Percentiles rank a stretch among this genome's conserved stretches.
These are phyloP conservation scores for Fregata magnificens DNA, from an alignment of 2,113 vertebrate genomes.

Conservation along the genomic window DNA sequence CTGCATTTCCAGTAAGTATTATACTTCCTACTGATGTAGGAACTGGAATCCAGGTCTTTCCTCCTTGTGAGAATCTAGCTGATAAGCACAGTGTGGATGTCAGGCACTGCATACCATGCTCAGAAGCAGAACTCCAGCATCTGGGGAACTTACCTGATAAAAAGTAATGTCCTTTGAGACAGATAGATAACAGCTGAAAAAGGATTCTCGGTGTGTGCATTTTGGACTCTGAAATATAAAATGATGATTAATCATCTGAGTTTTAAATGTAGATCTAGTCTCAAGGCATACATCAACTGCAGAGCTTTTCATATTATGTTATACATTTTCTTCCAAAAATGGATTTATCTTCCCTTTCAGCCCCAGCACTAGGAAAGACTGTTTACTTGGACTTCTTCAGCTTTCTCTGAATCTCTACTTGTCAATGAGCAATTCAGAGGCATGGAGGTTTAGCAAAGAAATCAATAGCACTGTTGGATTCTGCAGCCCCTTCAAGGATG, in stretches of 20 bases:
- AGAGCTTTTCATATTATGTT: background rate
- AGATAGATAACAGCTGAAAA: background rate
- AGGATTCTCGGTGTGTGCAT: background rate
- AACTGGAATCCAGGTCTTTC: background rate
- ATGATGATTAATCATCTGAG: background rate
- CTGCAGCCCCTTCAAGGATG: background rate
- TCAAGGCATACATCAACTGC: background rate
- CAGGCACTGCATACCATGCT: rapidly evolving
- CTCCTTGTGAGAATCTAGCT: background rate
- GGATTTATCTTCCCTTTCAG: background rate
- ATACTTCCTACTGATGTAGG: background rate
- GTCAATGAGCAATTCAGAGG: background rate
- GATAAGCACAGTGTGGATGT: background rate
- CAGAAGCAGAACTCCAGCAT: background rate
- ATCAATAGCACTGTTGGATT: background rate
- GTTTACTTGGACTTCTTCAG: background rate
- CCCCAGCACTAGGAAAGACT: background rate
- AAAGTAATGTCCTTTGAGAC: background rate
- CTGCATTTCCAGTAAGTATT: background rate
- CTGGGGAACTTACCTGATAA: background rate
- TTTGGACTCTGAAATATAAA: background rate
- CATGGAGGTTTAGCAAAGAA: background rate
- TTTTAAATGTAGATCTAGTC: background rate
- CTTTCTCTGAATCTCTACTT: background rate
- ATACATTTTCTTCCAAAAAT: background rate